Percentiles rank a stretch among this genome's conserved stretches.
Conservation (phyloP, 2,113 vertebrate species). For the Numida meleagris region DNA sequence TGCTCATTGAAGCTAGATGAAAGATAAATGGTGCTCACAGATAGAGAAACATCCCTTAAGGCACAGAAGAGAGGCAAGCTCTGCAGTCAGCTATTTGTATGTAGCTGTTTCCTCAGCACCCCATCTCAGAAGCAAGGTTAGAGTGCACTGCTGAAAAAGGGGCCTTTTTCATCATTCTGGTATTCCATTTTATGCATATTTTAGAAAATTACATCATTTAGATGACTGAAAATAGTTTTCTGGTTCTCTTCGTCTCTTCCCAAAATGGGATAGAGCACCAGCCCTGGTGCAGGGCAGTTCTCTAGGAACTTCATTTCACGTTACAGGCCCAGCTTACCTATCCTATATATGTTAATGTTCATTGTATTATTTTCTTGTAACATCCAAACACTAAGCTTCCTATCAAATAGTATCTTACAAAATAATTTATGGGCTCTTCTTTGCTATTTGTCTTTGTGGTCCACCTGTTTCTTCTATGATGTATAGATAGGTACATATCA, state of each 20-base stretch:
- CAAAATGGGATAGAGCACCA: background rate
- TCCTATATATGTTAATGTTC: background rate
- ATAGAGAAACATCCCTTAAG: background rate
- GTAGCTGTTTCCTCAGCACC: background rate
- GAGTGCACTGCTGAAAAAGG: background rate
- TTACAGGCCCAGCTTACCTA: background rate
- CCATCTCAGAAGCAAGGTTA: background rate
- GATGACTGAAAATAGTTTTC: background rate
- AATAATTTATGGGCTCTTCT: background rate
- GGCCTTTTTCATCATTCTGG: background rate
- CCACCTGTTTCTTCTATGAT: background rate
- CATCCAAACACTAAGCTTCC: background rate
- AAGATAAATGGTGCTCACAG: conserved; percentile 17
- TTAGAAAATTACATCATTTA: background rate
- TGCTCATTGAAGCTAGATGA: background rate
- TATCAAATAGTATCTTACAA: background rate
- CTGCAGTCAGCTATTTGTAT: background rate
- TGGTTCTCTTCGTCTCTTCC: background rate
- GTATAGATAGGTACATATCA: background rate
- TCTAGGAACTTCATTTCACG: background rate
- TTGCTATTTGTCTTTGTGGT: background rate
- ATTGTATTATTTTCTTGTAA: background rate
- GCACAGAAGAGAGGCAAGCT: background rate
- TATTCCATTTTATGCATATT: conserved; percentile 33
- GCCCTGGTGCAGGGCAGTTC: background rate